A percentile compares a stretch with the other conserved stretches of the same genome.
Conservation (phyloP, 2,888 invertebrate species). For the Darwinula stevensoni region DNA sequence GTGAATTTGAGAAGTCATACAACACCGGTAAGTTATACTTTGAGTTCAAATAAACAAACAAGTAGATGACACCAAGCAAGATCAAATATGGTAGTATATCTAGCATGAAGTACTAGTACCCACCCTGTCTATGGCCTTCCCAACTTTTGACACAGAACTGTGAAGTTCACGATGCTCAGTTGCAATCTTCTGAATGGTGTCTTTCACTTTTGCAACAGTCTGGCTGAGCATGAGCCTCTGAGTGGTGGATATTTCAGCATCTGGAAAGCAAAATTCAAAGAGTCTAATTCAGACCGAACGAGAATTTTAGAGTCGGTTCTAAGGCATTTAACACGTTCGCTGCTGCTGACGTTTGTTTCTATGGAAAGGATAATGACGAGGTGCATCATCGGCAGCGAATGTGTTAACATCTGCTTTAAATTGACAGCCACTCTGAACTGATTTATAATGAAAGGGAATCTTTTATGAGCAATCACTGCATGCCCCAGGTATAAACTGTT, state of each 20-base stretch:
- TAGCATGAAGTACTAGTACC: conserved; percentile 8
- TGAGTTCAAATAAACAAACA: background rate
- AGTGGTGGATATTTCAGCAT: conserved; percentile 26
- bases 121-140: conserved; percentile 73
- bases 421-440: no score
- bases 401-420: no score
- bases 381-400: no score
- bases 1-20: no score
- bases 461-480: no score
- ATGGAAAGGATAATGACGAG: no score
- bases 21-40: background rate
- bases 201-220: conserved; percentile 42
- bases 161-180: conserved; percentile 56
- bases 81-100: background rate
- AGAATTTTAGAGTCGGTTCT: no score
- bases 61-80: background rate
- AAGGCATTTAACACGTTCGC: no score
- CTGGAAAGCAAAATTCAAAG: conserved; percentile 5
- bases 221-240: conserved; percentile 39
- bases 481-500: no score
- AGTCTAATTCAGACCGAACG: background rate
- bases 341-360: no score
- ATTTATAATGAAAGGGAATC: no score
- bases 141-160: conserved; percentile 57
- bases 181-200: conserved; percentile 48